Conservation (phyloP, 2,113 vertebrate genomes). For the Promerops cafer region DNA sequence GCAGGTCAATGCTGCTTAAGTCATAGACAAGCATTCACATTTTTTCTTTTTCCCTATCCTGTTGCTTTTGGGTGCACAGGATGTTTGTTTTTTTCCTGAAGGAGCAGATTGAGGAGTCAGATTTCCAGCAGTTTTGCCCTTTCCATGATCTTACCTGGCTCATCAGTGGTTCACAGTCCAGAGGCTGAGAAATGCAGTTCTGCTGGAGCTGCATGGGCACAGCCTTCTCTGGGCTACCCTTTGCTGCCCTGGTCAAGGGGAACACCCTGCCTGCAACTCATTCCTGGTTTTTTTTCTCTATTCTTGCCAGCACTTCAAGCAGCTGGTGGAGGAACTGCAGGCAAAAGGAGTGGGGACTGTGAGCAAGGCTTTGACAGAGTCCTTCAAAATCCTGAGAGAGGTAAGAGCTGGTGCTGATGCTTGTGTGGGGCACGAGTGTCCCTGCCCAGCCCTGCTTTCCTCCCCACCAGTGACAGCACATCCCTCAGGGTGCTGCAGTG, state of each 20-base stretch:
- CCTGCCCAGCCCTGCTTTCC: background rate
- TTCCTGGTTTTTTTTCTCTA: background rate
- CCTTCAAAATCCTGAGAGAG: slow-evolving; percentile 90
- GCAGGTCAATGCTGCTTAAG: background rate
- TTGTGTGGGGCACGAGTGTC: rapidly evolving
- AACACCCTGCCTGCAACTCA: background rate
- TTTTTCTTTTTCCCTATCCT: background rate
- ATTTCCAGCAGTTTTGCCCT: background rate
- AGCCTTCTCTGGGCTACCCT: background rate
- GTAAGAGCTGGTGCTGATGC: slow-evolving; percentile 38
- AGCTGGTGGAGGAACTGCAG: slow-evolving; percentile 84
- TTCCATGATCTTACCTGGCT: background rate
- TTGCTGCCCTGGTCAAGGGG: background rate
- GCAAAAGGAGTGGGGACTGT: slow-evolving; percentile 91
- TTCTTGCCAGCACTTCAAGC: slow-evolving; percentile 87
- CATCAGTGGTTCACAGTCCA: background rate
- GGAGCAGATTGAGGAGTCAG: background rate
- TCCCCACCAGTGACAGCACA: background rate
- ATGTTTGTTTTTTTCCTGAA: background rate
- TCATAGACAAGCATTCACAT: rapidly evolving
- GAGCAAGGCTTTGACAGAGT: slow-evolving; percentile 86
- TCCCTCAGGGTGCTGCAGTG: background rate
- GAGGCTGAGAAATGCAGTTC: background rate
- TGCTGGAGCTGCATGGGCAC: background rate
- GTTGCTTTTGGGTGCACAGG: background rate